phyloP scores from a whole-genome alignment of 2,113 vertebrate species.

The Gobio gobio region DNA sequence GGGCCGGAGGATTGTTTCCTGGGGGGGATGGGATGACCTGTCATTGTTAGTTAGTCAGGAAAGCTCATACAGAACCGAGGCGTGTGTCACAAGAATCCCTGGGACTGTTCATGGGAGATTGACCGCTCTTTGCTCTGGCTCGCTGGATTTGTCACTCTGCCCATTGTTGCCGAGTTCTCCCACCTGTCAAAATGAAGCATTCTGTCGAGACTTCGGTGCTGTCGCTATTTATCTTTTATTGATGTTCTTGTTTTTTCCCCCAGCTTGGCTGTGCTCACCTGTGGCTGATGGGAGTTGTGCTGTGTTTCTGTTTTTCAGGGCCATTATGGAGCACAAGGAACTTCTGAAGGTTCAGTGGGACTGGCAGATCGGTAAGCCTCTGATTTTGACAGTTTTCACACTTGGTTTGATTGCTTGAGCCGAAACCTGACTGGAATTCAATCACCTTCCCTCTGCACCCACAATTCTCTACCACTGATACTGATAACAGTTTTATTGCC shows the following conservation, averaged over 20 bases:
- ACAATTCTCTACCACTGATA: neutral
- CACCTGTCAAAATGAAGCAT: constrained; percentile 33
- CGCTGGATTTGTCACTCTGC: constrained; percentile 17
- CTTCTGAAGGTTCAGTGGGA: constrained; percentile 94
- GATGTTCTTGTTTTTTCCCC: neutral
- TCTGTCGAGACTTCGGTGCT: neutral
- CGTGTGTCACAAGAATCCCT: constrained; percentile 23
- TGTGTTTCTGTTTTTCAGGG: constrained; percentile 78
- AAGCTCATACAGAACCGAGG: neutral
- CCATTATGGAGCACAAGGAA: constrained; percentile 97
- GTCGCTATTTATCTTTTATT: constrained; percentile 18
- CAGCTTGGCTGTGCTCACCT: neutral
- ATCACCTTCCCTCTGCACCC: neutral
- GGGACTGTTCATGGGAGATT: neutral
- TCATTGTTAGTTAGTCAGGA: neutral
- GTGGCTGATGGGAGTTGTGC: constrained; percentile 27
- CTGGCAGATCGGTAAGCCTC: constrained; percentile 92
- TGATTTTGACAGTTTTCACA: neutral
- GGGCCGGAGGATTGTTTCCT: neutral
- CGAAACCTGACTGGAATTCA: neutral
- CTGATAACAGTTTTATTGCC: neutral
- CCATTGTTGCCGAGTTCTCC: neutral
- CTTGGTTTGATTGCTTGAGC: constrained; percentile 20
- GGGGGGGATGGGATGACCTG: neutral
- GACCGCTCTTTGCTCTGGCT: constrained; percentile 1